Evolutionary conservation across 2,888 invertebrate species (phyloP).

Genomic region (Acronicta psi): DNA sequence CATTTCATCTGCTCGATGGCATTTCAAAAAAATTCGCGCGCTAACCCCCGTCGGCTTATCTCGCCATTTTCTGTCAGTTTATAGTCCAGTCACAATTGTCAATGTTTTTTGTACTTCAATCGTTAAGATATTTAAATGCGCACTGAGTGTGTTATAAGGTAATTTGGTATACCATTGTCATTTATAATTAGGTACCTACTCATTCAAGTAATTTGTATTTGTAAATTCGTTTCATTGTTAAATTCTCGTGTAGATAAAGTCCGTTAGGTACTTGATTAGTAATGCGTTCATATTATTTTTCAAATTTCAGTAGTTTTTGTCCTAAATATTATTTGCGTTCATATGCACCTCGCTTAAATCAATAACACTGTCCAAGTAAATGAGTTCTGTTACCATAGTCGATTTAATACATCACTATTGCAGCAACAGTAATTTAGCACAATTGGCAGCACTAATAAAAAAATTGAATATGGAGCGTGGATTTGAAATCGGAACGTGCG

Average conservation of each 20-base stretch:
- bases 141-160: constrained; percentile 35
- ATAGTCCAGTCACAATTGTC: constrained; percentile 10
- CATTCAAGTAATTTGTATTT: constrained; percentile 43
- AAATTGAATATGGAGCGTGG: constrained; percentile 47
- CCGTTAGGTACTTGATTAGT: constrained; percentile 24
- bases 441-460: constrained; percentile 60
- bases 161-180: constrained; percentile 44
- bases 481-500: constrained; percentile 57
- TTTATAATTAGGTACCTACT: constrained; percentile 25
- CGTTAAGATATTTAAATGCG: constrained; percentile 48
- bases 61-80: constrained; percentile 31
- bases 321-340: constrained; percentile 35
- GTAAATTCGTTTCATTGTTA: constrained; percentile 42
- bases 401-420: constrained; percentile 60
- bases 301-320: constrained; percentile 41
- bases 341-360: constrained; percentile 57
- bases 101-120: constrained; percentile 11
- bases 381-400: constrained; percentile 47
- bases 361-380: constrained; percentile 65
- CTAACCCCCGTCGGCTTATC: constrained; percentile 45
- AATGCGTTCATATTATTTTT: constrained; percentile 29
- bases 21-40: constrained; percentile 61
- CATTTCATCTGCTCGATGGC: constrained; percentile 85
- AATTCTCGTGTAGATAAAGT: constrained; percentile 11
- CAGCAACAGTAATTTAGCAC: constrained; percentile 68